Conservation (phyloP, 2,888 invertebrate species). For the Tholera decimalis region DNA sequence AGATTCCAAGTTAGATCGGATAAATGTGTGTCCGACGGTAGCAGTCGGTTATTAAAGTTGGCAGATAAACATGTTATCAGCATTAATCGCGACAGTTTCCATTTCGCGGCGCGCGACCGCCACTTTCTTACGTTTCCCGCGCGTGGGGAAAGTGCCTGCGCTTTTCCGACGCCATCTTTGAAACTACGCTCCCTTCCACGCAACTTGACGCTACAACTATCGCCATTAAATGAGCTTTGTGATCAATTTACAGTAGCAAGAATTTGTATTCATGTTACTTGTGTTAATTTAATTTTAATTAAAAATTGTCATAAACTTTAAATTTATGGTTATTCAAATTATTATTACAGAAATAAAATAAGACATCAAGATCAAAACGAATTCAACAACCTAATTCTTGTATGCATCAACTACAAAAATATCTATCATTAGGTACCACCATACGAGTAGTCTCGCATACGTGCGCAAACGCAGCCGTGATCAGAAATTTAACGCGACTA, state of each 20-base stretch:
- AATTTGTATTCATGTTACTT: conserved; percentile 2
- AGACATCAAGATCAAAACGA: conserved; percentile 17
- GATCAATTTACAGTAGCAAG: conserved; percentile 30
- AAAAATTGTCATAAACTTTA: not conserved
- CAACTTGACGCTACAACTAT: conserved; percentile 53
- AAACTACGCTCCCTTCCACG: conserved; percentile 68
- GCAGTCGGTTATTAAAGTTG: conserved; percentile 71
- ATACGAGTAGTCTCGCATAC: conserved; percentile 51
- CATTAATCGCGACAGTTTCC: conserved; percentile 87
- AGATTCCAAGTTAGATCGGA: conserved; percentile 7
- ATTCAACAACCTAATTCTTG: conserved; percentile 17
- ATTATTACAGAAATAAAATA: not conserved
- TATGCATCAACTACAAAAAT: conserved; percentile 33
- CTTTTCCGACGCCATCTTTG: conserved; percentile 91
- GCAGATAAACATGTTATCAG: conserved; percentile 83
- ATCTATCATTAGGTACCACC: conserved; percentile 42
- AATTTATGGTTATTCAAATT: conserved; percentile 3
- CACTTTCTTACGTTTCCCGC: conserved; percentile 91
- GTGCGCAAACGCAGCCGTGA: conserved; percentile 72
- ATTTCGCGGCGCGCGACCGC: conserved; percentile 84
- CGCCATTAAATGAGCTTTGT: conserved; percentile 37
- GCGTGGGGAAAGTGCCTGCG: conserved; percentile 88
- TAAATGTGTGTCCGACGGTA: conserved; percentile 24
- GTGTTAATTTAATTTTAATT: conserved; percentile 4
- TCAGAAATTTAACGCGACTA: conserved; percentile 64